Evolutionary conservation across 2,888 invertebrate species (phyloP), one percentile per base, ranked within the genome.

Genomic region (Flexamia atlantica): DNA sequence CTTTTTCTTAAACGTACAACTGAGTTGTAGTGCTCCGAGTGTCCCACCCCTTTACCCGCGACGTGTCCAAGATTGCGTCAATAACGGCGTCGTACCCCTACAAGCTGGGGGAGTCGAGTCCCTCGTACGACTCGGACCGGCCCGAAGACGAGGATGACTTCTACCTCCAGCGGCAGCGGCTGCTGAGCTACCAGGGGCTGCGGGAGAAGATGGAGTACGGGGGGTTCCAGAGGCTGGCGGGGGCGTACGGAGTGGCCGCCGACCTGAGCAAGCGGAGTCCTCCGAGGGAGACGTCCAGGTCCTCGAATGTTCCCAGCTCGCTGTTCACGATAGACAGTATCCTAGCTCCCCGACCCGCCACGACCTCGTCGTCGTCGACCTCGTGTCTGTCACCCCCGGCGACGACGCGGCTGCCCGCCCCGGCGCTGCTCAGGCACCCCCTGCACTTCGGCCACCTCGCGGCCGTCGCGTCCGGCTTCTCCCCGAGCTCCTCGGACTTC

Each of bases 271-370:
- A 82, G 30, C 17, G 82, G 30, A 32, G 50, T 36, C 82, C 70
- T 14, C 23, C 82, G 10, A 46, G 70, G 20, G 64, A 60, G 42
- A 40, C 64, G 36, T 40, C 81, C 17, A 64, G 81, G 68, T 81
- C 81, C n/a, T 36, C 81, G 0, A 25, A 23, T n/a, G 46, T 82
- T 3, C 46, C 81, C 2, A 50, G 50, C 20, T 82, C 82, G 3
- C 53, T 96, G 85, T 97, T 97, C 90, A 97, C 96, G 88, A 97
- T 97, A 89, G 97, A 97, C 90, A 96, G 96, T 91, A 96, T 97
- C 88, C 91, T 97, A 90, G 96, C 96, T 74, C 95, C 96, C 81
- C 86, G 70, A 84, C 85, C 85, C 12, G 79, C 53, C 17, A 60
- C 85, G 89, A 92, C 88, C 86, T 87, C 92, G 88, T 85, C 90